Percentiles rank a stretch among this genome's conserved stretches.
Evolutionary conservation across 1,140 invertebrate species (phyloP).

Genomic region (Drosophila lacteicornis): DNA sequence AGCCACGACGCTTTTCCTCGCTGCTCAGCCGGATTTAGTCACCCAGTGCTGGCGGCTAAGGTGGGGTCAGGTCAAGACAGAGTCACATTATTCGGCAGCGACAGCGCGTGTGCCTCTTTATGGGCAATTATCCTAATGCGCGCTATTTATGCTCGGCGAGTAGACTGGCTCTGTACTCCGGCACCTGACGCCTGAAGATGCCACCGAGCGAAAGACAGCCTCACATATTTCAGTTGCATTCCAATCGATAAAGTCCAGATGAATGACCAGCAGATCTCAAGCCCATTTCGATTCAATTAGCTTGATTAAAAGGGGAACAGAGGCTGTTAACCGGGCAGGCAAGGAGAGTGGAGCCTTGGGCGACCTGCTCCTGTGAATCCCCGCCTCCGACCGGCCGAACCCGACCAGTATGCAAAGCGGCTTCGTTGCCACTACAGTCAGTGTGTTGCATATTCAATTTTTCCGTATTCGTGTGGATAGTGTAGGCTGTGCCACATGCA

Average conservation of each 20-base stretch:
- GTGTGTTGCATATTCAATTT: conserved; percentile 32
- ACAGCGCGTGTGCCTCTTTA: not conserved
- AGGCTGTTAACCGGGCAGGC: not conserved
- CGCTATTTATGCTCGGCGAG: not conserved
- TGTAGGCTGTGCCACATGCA: conserved; percentile 14
- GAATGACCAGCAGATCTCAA: conserved; percentile 9
- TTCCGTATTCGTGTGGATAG: not conserved
- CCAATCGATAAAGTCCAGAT: conserved; percentile 20
- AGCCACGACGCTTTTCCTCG: not conserved
- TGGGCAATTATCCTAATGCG: conserved; percentile 20
- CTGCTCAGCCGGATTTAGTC: not conserved
- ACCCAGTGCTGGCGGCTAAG: not conserved
- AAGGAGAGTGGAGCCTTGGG: conserved; percentile 2
- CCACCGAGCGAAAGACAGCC: not conserved
- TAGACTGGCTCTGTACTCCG: not conserved
- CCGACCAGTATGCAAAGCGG: conserved; percentile 1
- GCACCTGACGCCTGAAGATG: not conserved
- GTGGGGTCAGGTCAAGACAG: not conserved
- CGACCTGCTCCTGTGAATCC: not conserved
- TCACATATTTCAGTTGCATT: not conserved
- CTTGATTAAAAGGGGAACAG: conserved; percentile 23
- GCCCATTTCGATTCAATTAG: conserved; percentile 20
- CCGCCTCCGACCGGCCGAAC: not conserved
- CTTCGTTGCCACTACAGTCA: not conserved
- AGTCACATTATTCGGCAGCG: conserved; percentile 2